These are phyloP conservation scores for Lophotriccus pileatus DNA, from an alignment of 2,797 vertebrate genomes.

Conservation along the genomic window DNA sequence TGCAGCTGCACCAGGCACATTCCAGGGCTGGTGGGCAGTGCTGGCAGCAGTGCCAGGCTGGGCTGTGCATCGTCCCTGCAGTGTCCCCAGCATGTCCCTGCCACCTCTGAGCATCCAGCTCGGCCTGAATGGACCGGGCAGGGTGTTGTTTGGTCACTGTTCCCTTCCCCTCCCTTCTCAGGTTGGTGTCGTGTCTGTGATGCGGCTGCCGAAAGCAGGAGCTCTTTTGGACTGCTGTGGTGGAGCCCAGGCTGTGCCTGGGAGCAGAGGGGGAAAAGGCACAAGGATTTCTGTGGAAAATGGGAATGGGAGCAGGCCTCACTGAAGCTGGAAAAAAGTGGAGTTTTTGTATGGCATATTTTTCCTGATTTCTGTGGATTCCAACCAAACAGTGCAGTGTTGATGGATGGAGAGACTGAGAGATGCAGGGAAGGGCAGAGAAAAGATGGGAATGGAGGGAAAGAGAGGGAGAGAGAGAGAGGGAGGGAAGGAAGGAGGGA, in stretches of 20 bases:
- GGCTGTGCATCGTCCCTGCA: not conserved
- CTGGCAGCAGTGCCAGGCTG: not conserved
- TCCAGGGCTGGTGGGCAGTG: not conserved
- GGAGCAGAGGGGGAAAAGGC: too few species aligned
- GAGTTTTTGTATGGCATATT: accelerated
- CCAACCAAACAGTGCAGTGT: accelerated
- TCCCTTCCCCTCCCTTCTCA: not conserved
- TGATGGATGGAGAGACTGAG: not conserved
- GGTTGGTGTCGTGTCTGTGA: accelerated
- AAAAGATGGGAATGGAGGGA: not conserved
- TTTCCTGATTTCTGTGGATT: not conserved
- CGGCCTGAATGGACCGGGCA: accelerated
- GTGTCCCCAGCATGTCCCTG: not conserved
- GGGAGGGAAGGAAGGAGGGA: not conserved
- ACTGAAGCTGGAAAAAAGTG: not conserved
- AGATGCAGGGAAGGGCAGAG: not conserved
- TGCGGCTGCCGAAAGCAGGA: not conserved
- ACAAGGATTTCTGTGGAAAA: not conserved
- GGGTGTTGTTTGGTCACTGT: accelerated
- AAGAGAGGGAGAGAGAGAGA: not conserved
- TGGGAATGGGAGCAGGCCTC: accelerated
- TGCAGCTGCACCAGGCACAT: accelerated
- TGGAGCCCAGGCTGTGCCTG: not conserved
- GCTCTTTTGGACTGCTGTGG: not conserved
- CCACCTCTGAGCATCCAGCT: not conserved